phyloP scores from a whole-genome alignment of 2,113 vertebrate genomes.

The Lepisosteus oculatus region DNA sequence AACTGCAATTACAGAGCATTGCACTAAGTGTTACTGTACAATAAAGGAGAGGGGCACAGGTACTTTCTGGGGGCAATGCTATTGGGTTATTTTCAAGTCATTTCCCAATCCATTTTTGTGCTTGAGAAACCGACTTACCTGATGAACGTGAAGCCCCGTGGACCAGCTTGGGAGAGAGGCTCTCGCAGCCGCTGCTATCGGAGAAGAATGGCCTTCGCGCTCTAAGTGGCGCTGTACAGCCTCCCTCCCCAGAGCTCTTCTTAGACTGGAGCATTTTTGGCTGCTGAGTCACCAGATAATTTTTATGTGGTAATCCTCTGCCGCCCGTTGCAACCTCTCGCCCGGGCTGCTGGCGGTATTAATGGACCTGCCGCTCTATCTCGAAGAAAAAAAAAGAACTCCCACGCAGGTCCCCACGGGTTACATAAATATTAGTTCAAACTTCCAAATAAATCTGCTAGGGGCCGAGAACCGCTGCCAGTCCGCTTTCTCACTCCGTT shows the following conservation, averaged over 20 bases:
- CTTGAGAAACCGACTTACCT: too few relatives aligned
- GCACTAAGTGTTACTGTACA: too few relatives aligned
- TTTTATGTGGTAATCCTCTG: constrained; percentile 38
- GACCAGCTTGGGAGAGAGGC: too few relatives aligned
- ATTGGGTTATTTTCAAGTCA: too few relatives aligned
- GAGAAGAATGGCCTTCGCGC: not conserved
- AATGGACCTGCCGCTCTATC: constrained; percentile 17
- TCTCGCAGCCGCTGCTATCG: too few relatives aligned
- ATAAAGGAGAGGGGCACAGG: too few relatives aligned
- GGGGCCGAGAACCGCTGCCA: constrained; percentile 31
- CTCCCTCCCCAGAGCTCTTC: not conserved
- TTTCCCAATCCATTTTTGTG: too few relatives aligned
- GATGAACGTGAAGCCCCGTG: not conserved
- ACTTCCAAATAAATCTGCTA: constrained; percentile 56
- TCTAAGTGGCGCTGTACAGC: not conserved
- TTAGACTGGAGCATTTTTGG: constrained; percentile 26
- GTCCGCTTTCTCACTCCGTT: constrained; percentile 9
- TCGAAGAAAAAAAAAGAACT: constrained; percentile 36
- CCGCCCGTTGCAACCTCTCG: constrained; percentile 28
- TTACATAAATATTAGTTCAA: constrained; percentile 66
- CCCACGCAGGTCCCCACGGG: constrained; percentile 51
- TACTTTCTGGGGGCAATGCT: too few relatives aligned
- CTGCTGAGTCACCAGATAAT: constrained; percentile 33
- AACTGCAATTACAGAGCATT: too few relatives aligned
- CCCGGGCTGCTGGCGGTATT: constrained; percentile 23